These are phyloP conservation scores for Mus spretus DNA, from an alignment of 2,797 vertebrate genomes.

Conservation along the genomic window DNA sequence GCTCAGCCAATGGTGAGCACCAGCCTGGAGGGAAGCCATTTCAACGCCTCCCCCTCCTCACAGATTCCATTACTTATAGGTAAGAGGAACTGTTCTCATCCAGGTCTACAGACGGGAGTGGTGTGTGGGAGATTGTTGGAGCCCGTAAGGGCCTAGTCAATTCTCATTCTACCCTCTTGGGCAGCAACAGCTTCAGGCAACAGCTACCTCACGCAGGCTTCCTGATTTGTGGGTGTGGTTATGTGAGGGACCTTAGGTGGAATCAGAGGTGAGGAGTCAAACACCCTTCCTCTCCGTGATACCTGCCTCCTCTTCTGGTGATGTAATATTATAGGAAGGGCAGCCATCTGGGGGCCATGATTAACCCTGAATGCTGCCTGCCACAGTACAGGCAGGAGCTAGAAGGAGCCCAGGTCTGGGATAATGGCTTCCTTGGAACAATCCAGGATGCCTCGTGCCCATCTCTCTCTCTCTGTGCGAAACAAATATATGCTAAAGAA, in stretches of 20 bases:
- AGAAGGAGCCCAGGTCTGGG: not conserved
- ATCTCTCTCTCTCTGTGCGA: not conserved
- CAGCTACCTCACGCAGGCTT: not conserved
- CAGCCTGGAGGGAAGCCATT: not conserved
- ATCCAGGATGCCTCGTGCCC: accelerated
- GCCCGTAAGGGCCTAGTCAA: accelerated
- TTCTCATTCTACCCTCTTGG: not conserved
- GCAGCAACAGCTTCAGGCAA: not conserved
- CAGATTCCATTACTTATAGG: not conserved
- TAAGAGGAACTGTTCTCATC: not conserved
- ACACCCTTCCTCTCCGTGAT: not conserved
- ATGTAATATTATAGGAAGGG: not conserved
- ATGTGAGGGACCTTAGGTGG: too few relatives aligned
- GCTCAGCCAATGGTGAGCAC: not conserved
- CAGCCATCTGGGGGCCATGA: not conserved
- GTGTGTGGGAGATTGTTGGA: accelerated
- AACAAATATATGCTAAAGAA: not conserved
- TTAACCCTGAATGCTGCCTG: not conserved
- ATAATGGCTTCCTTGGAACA: accelerated
- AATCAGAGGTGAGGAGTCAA: not conserved
- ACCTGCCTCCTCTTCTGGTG: not conserved
- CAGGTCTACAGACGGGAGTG: accelerated
- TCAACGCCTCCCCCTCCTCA: not conserved
- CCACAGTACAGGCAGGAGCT: not conserved
- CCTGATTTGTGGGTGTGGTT: not conserved